These are phyloP conservation scores for Poecilia wingei DNA, from an alignment of 2,797 vertebrate genomes.

Conservation along the genomic window DNA sequence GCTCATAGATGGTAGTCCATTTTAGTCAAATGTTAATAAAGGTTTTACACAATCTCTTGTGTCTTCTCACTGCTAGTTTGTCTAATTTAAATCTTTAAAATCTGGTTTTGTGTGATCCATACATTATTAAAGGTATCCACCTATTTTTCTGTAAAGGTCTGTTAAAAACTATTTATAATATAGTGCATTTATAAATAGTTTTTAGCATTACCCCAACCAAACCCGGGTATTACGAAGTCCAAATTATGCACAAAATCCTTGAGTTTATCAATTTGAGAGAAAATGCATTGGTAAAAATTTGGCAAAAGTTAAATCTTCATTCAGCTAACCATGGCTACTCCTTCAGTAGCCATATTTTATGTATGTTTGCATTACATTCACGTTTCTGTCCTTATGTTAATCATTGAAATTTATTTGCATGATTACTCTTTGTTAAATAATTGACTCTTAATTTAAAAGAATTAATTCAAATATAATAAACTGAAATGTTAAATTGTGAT, in stretches of 20 bases:
- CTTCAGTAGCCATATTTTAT: not conserved
- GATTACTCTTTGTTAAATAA: not conserved
- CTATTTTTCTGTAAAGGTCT: not conserved
- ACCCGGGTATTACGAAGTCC: not conserved
- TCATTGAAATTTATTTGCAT: not conserved
- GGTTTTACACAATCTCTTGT: conserved; percentile 30
- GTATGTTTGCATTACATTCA: not conserved
- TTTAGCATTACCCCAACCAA: not conserved
- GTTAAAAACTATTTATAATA: too few relatives aligned
- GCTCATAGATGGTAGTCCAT: conserved; percentile 79
- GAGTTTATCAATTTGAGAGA: not conserved
- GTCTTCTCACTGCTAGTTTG: not conserved
- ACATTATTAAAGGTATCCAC: not conserved
- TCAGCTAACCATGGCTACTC: not conserved
- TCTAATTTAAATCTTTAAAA: not conserved
- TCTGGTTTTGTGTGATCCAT: not conserved
- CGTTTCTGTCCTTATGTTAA: not conserved
- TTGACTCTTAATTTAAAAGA: not conserved
- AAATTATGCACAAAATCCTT: not conserved
- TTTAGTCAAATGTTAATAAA: conserved; percentile 81
- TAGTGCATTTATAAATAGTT: not conserved
- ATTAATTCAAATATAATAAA: not conserved
- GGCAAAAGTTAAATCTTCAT: not conserved
- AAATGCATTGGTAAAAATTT: not conserved
- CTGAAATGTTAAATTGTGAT: conserved; percentile 2